Evolutionary conservation across 2,797 vertebrate species (phyloP), one percentile per base, ranked within the genome.

Genomic region (Benthosema pterotum): DNA sequence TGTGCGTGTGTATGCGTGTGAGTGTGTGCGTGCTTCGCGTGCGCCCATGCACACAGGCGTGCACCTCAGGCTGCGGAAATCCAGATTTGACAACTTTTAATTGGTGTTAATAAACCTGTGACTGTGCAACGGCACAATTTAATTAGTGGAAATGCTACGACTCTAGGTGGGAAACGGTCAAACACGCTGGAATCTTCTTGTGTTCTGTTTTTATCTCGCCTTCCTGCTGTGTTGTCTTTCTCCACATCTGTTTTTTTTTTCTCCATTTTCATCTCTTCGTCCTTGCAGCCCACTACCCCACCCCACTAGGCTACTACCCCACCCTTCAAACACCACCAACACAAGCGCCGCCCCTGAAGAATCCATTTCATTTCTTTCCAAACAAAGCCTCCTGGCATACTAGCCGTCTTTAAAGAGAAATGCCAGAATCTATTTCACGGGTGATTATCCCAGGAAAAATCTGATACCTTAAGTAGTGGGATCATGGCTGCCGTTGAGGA

Each of bases 381-480:
- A 38, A 9, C 7, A 38, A 38, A 38, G 32, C 32, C 32, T 38
- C 32, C 32, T 38, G 32, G 11, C 32, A 38, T 38, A 38, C 32
- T 38, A 38, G 32, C 32, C 7, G 32, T 38, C 32, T 38, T 38
- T 38, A 25, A 85, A 80, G 76, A 77, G 61, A 82, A 88, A 87
- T 66, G 81, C 71, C 83, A 78, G 77, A 88, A 85, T 81, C 73
- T 66, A 79, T 86, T 82, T 89, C 77, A 83, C 70, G 76, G 82
- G 64, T 84, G 85, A 88, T 87, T 87, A 85, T 89, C 83, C 89
- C 73, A 55, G 82, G 32, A 83, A 84, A 69, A 84, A 91, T 83
- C 86, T 85, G 87, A 89, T 86, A 91, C 79, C 72, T 82, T 83
- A 89, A 89, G 85, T 78, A 86, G 83, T 14, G 5, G 83, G 76